A percentile compares a stretch with the other conserved stretches of the same genome.
phyloP scores from a whole-genome alignment of 2,797 vertebrate species.

The Orestias chungarensis region DNA sequence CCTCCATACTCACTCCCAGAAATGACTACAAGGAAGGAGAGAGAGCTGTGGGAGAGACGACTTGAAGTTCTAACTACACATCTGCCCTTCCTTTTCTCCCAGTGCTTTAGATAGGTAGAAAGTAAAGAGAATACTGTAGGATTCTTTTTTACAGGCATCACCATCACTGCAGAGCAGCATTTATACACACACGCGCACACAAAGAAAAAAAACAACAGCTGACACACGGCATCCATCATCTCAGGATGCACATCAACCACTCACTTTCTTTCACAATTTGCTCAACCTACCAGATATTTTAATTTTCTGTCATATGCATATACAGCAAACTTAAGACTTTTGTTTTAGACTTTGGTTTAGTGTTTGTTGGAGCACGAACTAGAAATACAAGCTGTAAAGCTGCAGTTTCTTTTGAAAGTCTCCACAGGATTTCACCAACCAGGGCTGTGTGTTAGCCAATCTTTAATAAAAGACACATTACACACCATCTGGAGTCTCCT shows the following conservation, averaged over 20 bases:
- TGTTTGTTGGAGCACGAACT: background rate
- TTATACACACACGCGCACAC: background rate
- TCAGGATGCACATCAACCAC: constrained; percentile 18
- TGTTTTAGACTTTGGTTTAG: constrained; percentile 9
- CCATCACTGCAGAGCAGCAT: constrained; percentile 27
- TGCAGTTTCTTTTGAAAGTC: constrained; percentile 21
- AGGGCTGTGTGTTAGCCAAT: too few relatives aligned
- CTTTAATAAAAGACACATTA: too few relatives aligned
- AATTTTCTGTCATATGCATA: constrained; percentile 9
- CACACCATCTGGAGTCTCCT: too few relatives aligned
- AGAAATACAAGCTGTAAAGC: constrained; percentile 13
- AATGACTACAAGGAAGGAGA: constrained; percentile 58
- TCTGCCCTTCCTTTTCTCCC: constrained; percentile 64
- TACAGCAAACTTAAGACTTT: background rate
- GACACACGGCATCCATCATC: constrained; percentile 58
- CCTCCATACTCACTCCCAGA: constrained; percentile 62
- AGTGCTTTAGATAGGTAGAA: constrained; percentile 36
- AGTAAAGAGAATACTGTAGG: constrained; percentile 37
- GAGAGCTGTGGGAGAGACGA: constrained; percentile 48
- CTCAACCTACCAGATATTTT: constrained; percentile 10
- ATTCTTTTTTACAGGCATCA: constrained; percentile 58
- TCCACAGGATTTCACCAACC: too few relatives aligned
- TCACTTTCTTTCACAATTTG: constrained; percentile 22
- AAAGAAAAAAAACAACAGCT: constrained; percentile 32
- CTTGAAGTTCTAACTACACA: constrained; percentile 61